Conservation (phyloP, 1,140 invertebrate species). For the Macrobrachium nipponense region DNA sequence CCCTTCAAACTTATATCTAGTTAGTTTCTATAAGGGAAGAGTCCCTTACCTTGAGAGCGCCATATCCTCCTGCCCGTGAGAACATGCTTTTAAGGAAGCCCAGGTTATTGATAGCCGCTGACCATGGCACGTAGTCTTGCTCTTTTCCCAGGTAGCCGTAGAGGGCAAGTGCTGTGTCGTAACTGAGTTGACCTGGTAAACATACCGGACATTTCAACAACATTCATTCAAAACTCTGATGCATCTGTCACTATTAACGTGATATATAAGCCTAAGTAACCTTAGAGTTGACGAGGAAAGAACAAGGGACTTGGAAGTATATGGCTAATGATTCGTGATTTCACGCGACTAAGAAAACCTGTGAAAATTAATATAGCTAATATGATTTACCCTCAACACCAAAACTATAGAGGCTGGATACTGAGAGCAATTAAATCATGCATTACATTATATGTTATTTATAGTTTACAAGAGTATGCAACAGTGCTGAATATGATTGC, state of each 20-base stretch:
- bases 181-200: constrained; percentile 65
- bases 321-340: too few species aligned
- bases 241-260: too few species aligned
- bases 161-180: constrained; percentile 68
- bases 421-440: too few species aligned
- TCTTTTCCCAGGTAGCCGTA: constrained; percentile 69
- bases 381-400: not conserved
- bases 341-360: not conserved
- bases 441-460: too few species aligned
- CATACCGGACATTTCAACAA: not conserved
- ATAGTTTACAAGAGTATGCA: too few species aligned
- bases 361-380: not conserved
- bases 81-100: constrained; percentile 68
- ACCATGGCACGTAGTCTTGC: constrained; percentile 69
- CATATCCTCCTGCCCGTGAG: constrained; percentile 41
- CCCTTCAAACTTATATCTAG: too few species aligned
- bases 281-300: too few species aligned
- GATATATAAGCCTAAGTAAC: too few species aligned
- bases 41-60: constrained; percentile 46
- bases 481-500: too few species aligned
- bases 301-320: too few species aligned
- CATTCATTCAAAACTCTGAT: not conserved
- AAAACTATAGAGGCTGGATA: too few species aligned
- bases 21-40: not conserved
- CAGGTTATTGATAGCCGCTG: constrained; percentile 67